Percentiles rank a stretch among this genome's conserved stretches.
These are phyloP conservation scores for Carettochelys insculpta DNA, from an alignment of 2,113 vertebrate species.

Conservation along the genomic window DNA sequence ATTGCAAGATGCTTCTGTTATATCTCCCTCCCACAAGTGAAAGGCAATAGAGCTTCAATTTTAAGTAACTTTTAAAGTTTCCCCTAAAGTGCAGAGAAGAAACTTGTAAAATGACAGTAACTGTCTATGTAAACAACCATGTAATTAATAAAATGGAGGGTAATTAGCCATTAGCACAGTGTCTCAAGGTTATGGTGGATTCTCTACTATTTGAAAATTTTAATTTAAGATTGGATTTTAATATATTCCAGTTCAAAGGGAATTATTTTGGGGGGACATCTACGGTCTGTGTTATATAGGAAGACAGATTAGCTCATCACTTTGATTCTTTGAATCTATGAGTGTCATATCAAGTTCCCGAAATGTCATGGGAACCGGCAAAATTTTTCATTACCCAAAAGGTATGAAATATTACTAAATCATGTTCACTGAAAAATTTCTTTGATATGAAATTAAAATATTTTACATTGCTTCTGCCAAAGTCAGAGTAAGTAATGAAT, in stretches of 20 bases:
- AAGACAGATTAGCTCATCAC: too few species aligned
- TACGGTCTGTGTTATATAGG: too few species aligned
- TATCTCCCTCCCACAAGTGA: background rate
- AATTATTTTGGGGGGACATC: too few species aligned
- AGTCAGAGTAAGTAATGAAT: background rate
- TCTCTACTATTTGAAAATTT: too few species aligned
- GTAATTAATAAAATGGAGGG: background rate
- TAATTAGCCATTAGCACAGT: too few species aligned
- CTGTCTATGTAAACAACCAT: background rate
- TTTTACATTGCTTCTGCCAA: fast-evolving
- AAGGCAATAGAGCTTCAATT: background rate
- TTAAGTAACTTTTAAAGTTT: background rate
- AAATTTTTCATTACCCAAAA: background rate
- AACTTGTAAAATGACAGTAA: background rate
- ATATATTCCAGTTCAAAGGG: too few species aligned
- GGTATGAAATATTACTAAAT: background rate
- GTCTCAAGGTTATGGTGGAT: too few species aligned
- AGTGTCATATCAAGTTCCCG: background rate
- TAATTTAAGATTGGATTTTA: too few species aligned
- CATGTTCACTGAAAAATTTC: background rate
- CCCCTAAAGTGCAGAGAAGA: background rate
- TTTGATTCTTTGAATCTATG: too few species aligned
- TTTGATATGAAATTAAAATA: background rate
- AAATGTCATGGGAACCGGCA: background rate
- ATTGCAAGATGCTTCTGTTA: too few species aligned